Conservation (phyloP, 2,797 vertebrate genomes). For the Valencia hispanica region DNA sequence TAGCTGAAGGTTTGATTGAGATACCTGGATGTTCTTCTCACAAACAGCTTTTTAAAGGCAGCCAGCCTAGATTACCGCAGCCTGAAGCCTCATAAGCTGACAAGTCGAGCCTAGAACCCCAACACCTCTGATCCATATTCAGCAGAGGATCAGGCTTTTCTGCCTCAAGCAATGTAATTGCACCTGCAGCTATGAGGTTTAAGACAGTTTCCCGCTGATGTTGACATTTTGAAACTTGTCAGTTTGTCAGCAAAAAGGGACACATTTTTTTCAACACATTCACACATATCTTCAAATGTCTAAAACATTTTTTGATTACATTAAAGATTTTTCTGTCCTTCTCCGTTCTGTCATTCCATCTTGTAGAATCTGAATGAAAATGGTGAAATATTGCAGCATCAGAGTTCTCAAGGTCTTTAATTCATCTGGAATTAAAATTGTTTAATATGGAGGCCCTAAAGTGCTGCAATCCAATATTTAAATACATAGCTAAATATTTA, state of each 20-base stretch:
- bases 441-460: too few relatives aligned
- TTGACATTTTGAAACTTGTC: constrained; percentile 3
- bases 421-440: too few relatives aligned
- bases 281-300: too few relatives aligned
- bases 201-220: constrained; percentile 1
- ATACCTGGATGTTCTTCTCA: neutral
- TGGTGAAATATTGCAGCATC: too few relatives aligned
- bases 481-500: too few relatives aligned
- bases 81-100: constrained; percentile 15
- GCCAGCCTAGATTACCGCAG: neutral
- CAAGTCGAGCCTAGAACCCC: neutral
- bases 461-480: too few relatives aligned
- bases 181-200: neutral
- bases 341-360: too few relatives aligned
- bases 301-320: too few relatives aligned
- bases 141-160: constrained; percentile 1
- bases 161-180: constrained; percentile 6
- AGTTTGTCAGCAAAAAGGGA: neutral
- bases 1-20: neutral
- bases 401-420: too few relatives aligned
- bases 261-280: constrained; percentile 1
- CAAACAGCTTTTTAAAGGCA: constrained; percentile 5
- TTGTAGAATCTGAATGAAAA: too few relatives aligned
- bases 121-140: constrained; percentile 20
- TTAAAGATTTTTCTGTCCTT: too few relatives aligned